Conservation (phyloP, 2,888 invertebrate species). For the Spisula solida region DNA sequence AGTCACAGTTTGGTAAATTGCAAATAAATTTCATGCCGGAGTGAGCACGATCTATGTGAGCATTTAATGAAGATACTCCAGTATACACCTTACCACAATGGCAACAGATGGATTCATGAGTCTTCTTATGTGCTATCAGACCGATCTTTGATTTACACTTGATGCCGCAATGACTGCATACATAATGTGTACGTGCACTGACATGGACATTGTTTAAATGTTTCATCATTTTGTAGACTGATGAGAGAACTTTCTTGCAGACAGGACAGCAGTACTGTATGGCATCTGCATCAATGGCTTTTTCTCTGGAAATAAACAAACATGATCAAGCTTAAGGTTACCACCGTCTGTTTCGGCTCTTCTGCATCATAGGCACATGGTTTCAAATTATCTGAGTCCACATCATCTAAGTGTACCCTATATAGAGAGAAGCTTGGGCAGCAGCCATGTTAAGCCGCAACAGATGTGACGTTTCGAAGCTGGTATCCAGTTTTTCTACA, state of each 20-base stretch:
- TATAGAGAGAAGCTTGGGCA: too few relatives aligned
- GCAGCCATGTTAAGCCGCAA: too few relatives aligned
- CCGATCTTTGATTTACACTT: background rate
- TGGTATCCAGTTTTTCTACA: too few relatives aligned
- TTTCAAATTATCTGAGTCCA: too few relatives aligned
- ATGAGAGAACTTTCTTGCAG: slow-evolving; percentile 15
- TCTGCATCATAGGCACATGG: too few relatives aligned
- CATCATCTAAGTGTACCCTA: too few relatives aligned
- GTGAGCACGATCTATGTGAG: background rate
- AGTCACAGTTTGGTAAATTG: background rate
- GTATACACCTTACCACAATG: slow-evolving; percentile 36
- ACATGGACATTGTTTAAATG: slow-evolving; percentile 11
- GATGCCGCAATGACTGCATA: background rate
- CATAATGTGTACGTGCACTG: background rate
- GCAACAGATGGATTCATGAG: background rate
- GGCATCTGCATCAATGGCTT: background rate
- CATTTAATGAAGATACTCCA: background rate
- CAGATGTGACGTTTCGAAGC: too few relatives aligned
- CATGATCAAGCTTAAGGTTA: background rate
- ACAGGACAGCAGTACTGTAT: background rate
- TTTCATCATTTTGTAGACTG: slow-evolving; percentile 33
- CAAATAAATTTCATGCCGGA: slow-evolving; percentile 10
- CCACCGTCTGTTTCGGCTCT: too few relatives aligned
- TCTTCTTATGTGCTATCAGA: slow-evolving; percentile 21
- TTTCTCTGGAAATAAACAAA: background rate